These are phyloP conservation scores for Astropecten irregularis DNA, from an alignment of 53 echinoderm and acorn worm species.

Conservation along the genomic window DNA sequence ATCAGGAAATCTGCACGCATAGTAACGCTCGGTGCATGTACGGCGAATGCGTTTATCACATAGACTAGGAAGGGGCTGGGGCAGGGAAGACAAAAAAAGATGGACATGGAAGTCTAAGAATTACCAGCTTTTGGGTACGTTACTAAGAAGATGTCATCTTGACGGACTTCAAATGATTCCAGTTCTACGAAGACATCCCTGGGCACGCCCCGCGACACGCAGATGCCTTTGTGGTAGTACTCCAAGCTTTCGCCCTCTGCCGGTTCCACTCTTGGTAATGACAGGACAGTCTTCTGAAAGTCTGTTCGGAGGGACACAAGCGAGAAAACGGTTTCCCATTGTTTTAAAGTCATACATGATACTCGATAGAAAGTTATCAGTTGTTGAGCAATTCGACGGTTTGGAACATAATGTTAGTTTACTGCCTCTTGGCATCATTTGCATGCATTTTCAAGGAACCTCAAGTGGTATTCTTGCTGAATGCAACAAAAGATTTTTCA, in stretches of 20 bases:
- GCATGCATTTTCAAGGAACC: too few species aligned
- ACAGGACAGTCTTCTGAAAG: constrained; percentile 23
- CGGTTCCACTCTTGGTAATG: constrained; percentile 40
- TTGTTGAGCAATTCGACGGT: background rate
- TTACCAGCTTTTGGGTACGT: constrained; percentile 92
- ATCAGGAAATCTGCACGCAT: too few species aligned
- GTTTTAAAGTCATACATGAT: background rate
- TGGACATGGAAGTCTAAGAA: too few species aligned
- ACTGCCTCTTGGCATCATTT: background rate
- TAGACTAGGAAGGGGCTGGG: too few species aligned
- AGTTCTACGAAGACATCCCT: constrained; percentile 60
- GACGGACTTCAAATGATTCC: constrained; percentile 73
- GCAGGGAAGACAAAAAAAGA: too few species aligned
- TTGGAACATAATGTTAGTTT: background rate
- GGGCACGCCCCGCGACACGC: constrained; percentile 55
- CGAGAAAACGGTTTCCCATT: background rate
- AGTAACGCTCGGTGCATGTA: too few species aligned
- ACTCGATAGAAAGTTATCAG: too few species aligned
- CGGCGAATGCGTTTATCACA: too few species aligned
- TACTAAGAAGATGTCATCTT: constrained; percentile 76
- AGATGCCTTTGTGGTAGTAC: constrained; percentile 42
- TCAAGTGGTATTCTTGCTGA: too few species aligned
- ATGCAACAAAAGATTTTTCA: too few species aligned
- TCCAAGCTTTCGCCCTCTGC: constrained; percentile 40
- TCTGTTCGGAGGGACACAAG: background rate